Evolutionary conservation across 2,113 vertebrate genomes (phyloP).

Genomic region (Muntiacus reevesi): DNA sequence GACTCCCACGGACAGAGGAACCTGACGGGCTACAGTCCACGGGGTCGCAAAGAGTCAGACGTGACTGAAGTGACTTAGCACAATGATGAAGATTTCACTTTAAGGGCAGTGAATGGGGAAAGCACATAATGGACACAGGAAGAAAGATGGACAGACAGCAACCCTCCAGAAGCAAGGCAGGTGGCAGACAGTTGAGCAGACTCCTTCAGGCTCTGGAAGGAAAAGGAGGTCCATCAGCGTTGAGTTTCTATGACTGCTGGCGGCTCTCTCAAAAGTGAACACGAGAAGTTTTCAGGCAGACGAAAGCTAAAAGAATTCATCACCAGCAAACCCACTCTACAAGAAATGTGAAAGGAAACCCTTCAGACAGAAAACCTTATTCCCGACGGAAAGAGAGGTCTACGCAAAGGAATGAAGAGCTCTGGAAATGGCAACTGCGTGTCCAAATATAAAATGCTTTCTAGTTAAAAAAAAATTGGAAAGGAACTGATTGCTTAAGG

Average conservation of each 20-base stretch:
- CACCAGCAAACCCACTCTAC: not conserved
- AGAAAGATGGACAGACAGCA: not conserved
- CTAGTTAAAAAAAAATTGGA: not conserved
- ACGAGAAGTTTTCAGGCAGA: not conserved
- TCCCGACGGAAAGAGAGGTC: not conserved
- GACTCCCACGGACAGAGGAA: not conserved
- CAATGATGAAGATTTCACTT: accelerated
- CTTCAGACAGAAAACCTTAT: not conserved
- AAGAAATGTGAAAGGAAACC: not conserved
- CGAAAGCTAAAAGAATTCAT: not conserved
- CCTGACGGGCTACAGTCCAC: not conserved
- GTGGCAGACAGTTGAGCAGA: not conserved
- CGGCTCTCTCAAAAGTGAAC: not conserved
- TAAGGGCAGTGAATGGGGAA: not conserved
- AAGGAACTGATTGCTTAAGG: not conserved
- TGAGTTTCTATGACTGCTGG: not conserved
- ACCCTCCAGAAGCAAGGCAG: not conserved
- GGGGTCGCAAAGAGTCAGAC: not conserved
- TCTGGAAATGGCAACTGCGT: accelerated
- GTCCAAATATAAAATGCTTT: not conserved
- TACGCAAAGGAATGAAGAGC: not conserved
- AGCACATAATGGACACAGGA: not conserved
- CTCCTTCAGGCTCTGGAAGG: not conserved
- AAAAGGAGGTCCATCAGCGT: accelerated
- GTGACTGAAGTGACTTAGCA: not conserved